Evolutionary conservation across 2,797 vertebrate species (phyloP).

Genomic region (Lindbergichthys nudifrons): DNA sequence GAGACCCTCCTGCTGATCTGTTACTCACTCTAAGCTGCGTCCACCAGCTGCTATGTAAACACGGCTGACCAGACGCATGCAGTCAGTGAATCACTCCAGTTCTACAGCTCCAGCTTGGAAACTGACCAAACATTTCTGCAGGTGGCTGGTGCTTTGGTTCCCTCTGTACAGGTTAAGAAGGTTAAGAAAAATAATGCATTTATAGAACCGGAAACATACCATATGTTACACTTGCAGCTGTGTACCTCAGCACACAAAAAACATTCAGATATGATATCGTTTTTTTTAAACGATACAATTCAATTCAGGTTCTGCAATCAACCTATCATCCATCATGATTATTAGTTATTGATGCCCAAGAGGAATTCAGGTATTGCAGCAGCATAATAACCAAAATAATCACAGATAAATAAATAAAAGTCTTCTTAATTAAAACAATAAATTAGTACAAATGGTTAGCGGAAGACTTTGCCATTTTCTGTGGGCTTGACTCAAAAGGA

Average conservation of each 20-base stretch:
- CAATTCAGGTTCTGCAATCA: not conserved
- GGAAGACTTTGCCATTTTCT: too few relatives aligned
- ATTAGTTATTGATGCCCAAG: not conserved
- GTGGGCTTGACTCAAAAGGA: too few relatives aligned
- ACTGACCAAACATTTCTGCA: constrained; percentile 48
- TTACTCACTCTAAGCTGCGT: constrained; percentile 51
- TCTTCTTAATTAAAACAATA: too few relatives aligned
- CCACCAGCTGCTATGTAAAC: constrained; percentile 55
- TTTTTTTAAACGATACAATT: not conserved
- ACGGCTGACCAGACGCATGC: constrained; percentile 33
- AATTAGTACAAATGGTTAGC: too few relatives aligned
- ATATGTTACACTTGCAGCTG: not conserved
- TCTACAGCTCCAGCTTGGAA: constrained; percentile 21
- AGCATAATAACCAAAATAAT: not conserved
- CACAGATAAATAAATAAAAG: too few relatives aligned
- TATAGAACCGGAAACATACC: not conserved
- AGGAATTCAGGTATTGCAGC: not conserved
- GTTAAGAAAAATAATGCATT: constrained; percentile 12
- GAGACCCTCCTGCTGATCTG: constrained; percentile 31
- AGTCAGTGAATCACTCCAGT: constrained; percentile 36
- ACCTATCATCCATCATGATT: not conserved
- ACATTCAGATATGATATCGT: not conserved
- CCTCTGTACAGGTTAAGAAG: constrained; percentile 38
- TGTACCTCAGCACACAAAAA: not conserved
- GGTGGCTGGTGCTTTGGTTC: constrained; percentile 1